Evolutionary conservation across 2,888 invertebrate species (phyloP).

Genomic region (Microctonus hyperodae): DNA sequence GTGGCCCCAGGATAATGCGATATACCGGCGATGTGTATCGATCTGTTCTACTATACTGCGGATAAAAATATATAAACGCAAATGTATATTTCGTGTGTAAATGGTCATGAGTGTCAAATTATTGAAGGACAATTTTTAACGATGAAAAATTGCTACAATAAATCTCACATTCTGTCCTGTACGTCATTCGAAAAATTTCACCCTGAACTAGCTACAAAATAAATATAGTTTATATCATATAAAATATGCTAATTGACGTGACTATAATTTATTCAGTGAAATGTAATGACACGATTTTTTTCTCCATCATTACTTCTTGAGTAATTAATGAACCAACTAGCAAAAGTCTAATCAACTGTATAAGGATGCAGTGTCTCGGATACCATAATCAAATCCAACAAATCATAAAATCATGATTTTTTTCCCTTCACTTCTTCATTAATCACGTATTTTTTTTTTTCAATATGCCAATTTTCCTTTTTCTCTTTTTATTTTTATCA

Average conservation of each 20-base stretch:
- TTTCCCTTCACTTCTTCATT: neutral
- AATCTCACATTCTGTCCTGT: neutral
- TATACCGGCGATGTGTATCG: conserved; percentile 40
- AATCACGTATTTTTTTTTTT: neutral
- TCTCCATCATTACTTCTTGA: neutral
- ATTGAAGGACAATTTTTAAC: conserved; percentile 30
- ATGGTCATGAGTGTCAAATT: conserved; percentile 25
- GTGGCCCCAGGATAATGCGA: conserved; percentile 47
- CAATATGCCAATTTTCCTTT: neutral
- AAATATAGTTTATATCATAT: neutral
- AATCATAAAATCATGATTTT: neutral
- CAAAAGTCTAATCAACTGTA: neutral
- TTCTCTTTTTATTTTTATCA: neutral
- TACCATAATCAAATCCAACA: neutral
- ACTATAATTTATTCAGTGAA: conserved; percentile 9
- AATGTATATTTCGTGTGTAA: conserved; percentile 34
- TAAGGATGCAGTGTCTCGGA: neutral
- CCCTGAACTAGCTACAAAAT: too few species aligned
- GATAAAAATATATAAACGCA: conserved; percentile 34
- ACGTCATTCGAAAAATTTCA: neutral
- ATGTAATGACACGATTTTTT: neutral
- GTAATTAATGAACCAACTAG: neutral
- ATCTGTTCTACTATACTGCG: conserved; percentile 35
- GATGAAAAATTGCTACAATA: neutral
- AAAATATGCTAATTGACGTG: too few species aligned